A percentile compares a stretch with the other conserved stretches of the same genome.
Evolutionary conservation across 1,140 invertebrate genomes (phyloP).

Genomic region (Ruditapes philippinarum): DNA sequence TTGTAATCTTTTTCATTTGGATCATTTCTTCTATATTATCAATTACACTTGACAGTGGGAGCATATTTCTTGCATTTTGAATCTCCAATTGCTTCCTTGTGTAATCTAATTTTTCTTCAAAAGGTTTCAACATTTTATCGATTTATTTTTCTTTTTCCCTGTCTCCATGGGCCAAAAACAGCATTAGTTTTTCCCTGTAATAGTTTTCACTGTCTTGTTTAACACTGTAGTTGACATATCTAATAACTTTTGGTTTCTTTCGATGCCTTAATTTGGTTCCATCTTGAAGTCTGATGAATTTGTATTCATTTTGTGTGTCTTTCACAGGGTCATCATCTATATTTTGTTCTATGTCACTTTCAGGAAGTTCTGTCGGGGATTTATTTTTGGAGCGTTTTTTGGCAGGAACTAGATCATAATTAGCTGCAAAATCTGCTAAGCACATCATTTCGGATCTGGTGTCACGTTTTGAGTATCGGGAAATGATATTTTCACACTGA

Average conservation of each 20-base stretch:
- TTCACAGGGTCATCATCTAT: not conserved
- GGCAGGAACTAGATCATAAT: not conserved
- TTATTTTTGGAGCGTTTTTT: not conserved
- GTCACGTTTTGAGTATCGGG: constrained; percentile 18
- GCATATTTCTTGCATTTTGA: too few relatives aligned
- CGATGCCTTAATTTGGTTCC: constrained; percentile 17
- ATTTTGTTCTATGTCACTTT: constrained; percentile 21
- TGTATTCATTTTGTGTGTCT: not conserved
- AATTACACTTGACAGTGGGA: too few relatives aligned
- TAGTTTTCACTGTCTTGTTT: constrained; percentile 61
- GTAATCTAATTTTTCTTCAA: too few relatives aligned
- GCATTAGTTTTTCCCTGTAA: constrained; percentile 66
- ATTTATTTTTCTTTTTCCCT: too few relatives aligned
- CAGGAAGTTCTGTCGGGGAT: not conserved
- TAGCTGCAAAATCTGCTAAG: constrained; percentile 43
- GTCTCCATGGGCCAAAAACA: constrained; percentile 50
- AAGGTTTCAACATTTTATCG: too few relatives aligned
- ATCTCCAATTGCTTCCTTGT: too few relatives aligned
- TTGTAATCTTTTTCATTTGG: too few relatives aligned
- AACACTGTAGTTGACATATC: constrained; percentile 41
- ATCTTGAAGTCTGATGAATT: not conserved
- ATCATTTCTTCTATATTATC: too few relatives aligned
- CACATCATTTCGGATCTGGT: not conserved
- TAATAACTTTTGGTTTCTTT: constrained; percentile 23
- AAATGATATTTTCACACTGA: constrained; percentile 47